These are phyloP conservation scores for Azorinus chamasolen DNA, from an alignment of 2,888 invertebrate genomes.

Conservation along the genomic window DNA sequence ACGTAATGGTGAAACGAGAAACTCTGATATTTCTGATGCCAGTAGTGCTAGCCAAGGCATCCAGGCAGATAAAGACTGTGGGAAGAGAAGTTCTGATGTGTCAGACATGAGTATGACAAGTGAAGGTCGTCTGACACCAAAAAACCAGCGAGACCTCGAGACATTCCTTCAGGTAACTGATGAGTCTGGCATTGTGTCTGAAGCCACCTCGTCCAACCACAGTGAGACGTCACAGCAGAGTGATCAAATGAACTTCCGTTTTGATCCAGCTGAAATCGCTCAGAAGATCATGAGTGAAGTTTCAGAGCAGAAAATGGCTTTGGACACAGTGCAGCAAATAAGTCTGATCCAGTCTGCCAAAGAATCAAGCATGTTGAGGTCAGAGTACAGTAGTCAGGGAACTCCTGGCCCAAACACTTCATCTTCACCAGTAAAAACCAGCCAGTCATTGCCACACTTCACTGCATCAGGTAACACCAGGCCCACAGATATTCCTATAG, in stretches of 20 bases:
- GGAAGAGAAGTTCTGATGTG: conserved; percentile 58
- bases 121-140: conserved; percentile 56
- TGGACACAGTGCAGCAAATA: conserved; percentile 78
- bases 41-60: conserved; percentile 67
- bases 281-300: conserved; percentile 80
- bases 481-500: neutral
- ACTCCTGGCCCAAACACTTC: neutral
- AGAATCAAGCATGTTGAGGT: conserved; percentile 52
- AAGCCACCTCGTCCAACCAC: conserved; percentile 72
- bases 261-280: conserved; percentile 77
- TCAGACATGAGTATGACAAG: conserved; percentile 60
- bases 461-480: neutral
- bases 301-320: conserved; percentile 72
- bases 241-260: conserved; percentile 47
- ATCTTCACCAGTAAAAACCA: neutral
- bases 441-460: neutral
- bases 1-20: conserved; percentile 58
- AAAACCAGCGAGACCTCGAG: conserved; percentile 51
- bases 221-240: conserved; percentile 74
- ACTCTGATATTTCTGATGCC: conserved; percentile 66
- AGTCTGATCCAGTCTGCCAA: conserved; percentile 74
- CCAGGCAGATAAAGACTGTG: conserved; percentile 55
- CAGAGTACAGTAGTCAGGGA: conserved; percentile 51
- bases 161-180: conserved; percentile 50
- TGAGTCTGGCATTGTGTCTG: conserved; percentile 73